Evolutionary conservation across 2,113 vertebrate species (phyloP).

Genomic region (Lepus timidus): DNA sequence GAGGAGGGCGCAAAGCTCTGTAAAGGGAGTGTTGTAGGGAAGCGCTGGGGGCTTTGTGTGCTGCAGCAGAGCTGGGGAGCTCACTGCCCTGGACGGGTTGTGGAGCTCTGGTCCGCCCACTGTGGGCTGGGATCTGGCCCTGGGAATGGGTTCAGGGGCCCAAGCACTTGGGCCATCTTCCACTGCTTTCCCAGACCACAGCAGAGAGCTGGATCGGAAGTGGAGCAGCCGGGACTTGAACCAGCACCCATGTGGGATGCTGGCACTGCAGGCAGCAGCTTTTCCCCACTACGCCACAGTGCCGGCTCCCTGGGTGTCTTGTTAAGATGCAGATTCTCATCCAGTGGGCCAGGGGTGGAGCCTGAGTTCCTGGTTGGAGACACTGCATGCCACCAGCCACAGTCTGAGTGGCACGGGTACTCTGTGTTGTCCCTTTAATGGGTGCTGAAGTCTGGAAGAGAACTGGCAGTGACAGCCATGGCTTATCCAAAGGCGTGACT

Average conservation of each 20-base stretch:
- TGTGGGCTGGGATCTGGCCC: not conserved
- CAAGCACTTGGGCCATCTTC: not conserved
- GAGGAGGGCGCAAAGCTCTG: not conserved
- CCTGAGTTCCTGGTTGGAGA: not conserved
- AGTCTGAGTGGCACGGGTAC: not conserved
- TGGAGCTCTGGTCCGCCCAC: not conserved
- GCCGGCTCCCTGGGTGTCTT: not conserved
- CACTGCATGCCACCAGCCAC: not conserved
- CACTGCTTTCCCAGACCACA: too few species aligned
- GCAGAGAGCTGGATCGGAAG: too few species aligned
- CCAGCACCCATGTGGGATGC: too few species aligned
- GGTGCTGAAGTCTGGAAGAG: not conserved
- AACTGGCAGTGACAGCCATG: not conserved
- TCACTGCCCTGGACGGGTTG: too few species aligned
- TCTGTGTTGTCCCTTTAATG: not conserved
- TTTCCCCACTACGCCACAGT: too few species aligned
- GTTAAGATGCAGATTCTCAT: not conserved
- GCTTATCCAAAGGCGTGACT: not conserved
- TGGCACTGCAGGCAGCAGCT: too few species aligned
- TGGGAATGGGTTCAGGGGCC: not conserved
- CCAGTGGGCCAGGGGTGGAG: not conserved
- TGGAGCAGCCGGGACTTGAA: too few species aligned
- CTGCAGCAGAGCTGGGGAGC: not conserved
- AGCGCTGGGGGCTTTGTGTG: rapidly evolving
- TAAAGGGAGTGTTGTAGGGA: not conserved